phyloP scores from a whole-genome alignment of 1,140 invertebrate genomes.

The Drosophila asahinai region DNA sequence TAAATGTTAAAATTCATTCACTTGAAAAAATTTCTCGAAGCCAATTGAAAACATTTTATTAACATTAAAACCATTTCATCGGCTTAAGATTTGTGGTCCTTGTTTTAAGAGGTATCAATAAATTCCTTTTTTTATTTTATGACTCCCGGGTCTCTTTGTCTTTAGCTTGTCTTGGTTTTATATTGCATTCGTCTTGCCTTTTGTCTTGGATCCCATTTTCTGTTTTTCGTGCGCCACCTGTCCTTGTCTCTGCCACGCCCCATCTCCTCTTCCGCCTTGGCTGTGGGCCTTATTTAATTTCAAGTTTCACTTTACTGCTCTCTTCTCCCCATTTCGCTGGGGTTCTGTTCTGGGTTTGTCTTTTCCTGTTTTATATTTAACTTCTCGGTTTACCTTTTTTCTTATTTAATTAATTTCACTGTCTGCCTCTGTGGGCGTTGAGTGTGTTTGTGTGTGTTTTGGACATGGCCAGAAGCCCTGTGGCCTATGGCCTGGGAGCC shows the following conservation, averaged over 20 bases:
- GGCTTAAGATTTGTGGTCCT: background rate
- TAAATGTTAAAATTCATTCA: background rate
- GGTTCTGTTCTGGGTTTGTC: conserved; percentile 64
- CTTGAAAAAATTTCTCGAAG: too few species aligned
- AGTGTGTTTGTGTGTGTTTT: conserved; percentile 12
- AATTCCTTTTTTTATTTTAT: conserved; percentile 7
- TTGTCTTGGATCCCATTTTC: conserved; percentile 42
- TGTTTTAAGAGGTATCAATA: conserved; percentile 24
- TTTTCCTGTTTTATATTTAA: conserved; percentile 81
- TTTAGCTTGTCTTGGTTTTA: conserved; percentile 53
- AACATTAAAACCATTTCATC: background rate
- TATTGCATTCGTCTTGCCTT: conserved; percentile 64
- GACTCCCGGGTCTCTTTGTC: background rate
- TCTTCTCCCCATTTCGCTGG: conserved; percentile 18
- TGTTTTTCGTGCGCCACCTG: conserved; percentile 19
- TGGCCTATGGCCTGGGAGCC: conserved; percentile 63
- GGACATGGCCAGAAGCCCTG: conserved; percentile 55
- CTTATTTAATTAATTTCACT: conserved; percentile 81
- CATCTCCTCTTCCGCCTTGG: conserved; percentile 8
- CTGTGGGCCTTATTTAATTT: conserved; percentile 76
- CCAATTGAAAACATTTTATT: background rate
- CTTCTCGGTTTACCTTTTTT: conserved; percentile 83
- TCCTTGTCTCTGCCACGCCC: conserved; percentile 9
- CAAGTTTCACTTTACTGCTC: conserved; percentile 73
- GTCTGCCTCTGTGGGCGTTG: conserved; percentile 23